Conservation (phyloP, 2,113 vertebrate species). For the Eonycteris spelaea region DNA sequence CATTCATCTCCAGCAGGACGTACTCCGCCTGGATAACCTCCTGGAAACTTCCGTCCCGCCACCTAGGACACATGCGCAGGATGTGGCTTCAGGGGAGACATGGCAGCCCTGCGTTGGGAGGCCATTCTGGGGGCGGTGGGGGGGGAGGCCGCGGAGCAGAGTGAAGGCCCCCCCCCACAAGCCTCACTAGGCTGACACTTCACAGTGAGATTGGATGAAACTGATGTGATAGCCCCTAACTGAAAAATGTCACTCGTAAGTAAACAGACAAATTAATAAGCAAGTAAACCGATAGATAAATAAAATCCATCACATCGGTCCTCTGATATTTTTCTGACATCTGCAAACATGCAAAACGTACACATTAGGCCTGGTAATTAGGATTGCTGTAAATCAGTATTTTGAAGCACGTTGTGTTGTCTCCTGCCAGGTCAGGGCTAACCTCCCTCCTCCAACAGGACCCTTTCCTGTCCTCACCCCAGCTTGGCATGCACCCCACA, state of each 20-base stretch:
- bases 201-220: neutral
- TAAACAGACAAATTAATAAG: neutral
- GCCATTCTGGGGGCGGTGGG: neutral
- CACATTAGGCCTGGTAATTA: neutral
- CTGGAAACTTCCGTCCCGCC: neutral
- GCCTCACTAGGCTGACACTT: neutral
- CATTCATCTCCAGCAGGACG: constrained; percentile 47
- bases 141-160: neutral
- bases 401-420: neutral
- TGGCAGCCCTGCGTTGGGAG: neutral
- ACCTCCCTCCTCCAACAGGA: neutral
- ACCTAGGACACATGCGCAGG: neutral
- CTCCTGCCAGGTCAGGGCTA: neutral
- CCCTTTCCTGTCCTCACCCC: neutral
- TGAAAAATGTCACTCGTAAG: neutral
- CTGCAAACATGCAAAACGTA: neutral
- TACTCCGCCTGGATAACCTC: neutral
- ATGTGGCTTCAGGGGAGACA: accelerated
- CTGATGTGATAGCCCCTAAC: neutral
- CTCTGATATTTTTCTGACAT: neutral
- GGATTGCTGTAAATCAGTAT: neutral
- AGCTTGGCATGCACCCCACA: neutral
- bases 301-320: neutral
- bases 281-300: neutral
- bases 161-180: no score